These are phyloP conservation scores for Todiramphus saurophagus DNA, from an alignment of 2,113 vertebrate species.

Conservation along the genomic window DNA sequence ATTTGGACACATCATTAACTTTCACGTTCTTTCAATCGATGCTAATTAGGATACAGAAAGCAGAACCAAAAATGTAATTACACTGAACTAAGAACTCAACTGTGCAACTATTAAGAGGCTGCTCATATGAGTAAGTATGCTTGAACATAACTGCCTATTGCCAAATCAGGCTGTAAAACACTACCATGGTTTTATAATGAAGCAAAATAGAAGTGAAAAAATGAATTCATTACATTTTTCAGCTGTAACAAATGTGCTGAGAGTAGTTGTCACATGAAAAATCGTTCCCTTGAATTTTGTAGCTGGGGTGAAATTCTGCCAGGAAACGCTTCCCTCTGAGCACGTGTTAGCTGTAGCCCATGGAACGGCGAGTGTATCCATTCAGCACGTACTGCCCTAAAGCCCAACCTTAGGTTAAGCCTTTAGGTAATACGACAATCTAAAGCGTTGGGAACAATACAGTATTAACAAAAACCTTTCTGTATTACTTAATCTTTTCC, in stretches of 20 bases:
- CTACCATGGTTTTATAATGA: background rate
- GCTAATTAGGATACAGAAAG: constrained; percentile 50
- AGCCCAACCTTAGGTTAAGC: background rate
- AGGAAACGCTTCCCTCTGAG: background rate
- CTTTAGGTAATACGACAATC: background rate
- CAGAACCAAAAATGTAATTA: constrained; percentile 42
- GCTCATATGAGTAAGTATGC: background rate
- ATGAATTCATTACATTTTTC: background rate
- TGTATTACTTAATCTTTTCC: background rate
- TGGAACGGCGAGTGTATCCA: background rate
- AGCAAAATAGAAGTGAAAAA: background rate
- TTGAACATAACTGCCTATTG: background rate
- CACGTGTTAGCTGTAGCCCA: fast-evolving
- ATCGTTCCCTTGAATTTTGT: background rate
- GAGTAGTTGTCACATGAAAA: background rate
- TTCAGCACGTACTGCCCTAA: background rate
- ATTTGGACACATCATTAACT: constrained; percentile 50
- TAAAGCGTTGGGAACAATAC: background rate
- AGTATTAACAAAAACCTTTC: background rate
- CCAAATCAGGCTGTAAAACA: background rate
- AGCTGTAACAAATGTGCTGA: background rate
- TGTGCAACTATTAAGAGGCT: background rate
- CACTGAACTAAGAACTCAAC: background rate
- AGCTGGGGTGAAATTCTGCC: background rate
- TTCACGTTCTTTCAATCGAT: constrained; percentile 37